These are phyloP conservation scores for Etia nguti DNA, from an alignment of 2,113 vertebrate genomes.

Conservation along the genomic window DNA sequence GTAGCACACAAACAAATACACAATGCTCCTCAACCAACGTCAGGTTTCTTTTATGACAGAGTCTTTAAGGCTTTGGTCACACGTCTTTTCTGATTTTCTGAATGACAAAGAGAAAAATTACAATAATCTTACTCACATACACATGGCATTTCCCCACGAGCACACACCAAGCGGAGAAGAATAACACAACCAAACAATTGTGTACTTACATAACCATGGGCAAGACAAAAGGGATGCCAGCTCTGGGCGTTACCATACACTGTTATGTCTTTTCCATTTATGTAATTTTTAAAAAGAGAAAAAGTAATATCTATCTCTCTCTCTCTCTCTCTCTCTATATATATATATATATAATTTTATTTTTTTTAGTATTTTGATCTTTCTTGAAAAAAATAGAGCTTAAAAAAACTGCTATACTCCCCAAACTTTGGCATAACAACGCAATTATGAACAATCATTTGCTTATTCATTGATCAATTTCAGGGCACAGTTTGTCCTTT, in stretches of 20 bases:
- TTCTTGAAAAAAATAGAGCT: neutral
- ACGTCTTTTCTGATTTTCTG: slow-evolving; percentile 27
- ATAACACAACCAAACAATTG: neutral
- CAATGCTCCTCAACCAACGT: neutral
- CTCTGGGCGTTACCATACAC: neutral
- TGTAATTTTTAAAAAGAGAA: neutral
- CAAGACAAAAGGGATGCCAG: neutral
- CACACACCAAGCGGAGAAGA: neutral
- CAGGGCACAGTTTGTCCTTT: neutral
- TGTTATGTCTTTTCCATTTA: neutral
- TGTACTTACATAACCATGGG: neutral
- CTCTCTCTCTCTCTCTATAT: too few relatives aligned
- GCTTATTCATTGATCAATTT: neutral
- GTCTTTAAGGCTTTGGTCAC: slow-evolving; percentile 19
- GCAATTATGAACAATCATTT: neutral
- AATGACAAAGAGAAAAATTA: slow-evolving; percentile 43
- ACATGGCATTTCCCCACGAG: slow-evolving; percentile 19
- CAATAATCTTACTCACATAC: slow-evolving; percentile 28
- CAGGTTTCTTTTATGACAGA: neutral
- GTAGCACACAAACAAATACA: neutral
- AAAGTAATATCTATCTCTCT: fast-evolving
- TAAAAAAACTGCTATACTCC: neutral
- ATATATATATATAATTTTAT: too few relatives aligned
- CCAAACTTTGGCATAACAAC: neutral
- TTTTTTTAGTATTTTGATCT: neutral